Percentiles rank a stretch among this genome's conserved stretches.
Evolutionary conservation across 1,140 invertebrate species (phyloP).

Genomic region (Apis mellifera): DNA sequence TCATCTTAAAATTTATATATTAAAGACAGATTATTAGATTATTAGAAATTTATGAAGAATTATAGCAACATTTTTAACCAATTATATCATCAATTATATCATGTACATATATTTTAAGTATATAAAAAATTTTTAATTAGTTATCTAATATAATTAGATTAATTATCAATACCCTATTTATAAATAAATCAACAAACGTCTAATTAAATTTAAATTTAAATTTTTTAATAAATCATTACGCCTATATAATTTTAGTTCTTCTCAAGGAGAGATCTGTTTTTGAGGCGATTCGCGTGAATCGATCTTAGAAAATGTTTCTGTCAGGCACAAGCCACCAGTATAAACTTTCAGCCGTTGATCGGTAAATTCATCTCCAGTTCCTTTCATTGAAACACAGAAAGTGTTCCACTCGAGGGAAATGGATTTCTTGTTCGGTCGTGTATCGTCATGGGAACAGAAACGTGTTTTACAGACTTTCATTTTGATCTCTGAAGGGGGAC

Average conservation of each 20-base stretch:
- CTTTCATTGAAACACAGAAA: constrained; percentile 39
- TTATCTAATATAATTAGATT: too few species aligned
- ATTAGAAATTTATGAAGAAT: too few species aligned
- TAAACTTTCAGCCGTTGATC: constrained; percentile 43
- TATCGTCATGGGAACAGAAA: constrained; percentile 23
- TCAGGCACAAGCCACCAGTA: constrained; percentile 33
- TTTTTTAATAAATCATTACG: too few species aligned
- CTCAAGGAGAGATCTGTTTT: not conserved
- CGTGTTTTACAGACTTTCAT: constrained; percentile 36
- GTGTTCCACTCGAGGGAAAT: constrained; percentile 31
- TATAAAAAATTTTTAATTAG: too few species aligned
- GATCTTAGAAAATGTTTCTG: constrained; percentile 40
- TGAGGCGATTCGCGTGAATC: constrained; percentile 26
- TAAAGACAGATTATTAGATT: too few species aligned
- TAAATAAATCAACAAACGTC: too few species aligned
- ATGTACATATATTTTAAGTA: too few species aligned
- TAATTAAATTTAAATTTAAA: too few species aligned
- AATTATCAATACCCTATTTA: too few species aligned
- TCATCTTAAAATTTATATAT: too few species aligned
- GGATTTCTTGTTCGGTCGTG: constrained; percentile 25
- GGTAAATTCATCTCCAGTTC: constrained; percentile 41
- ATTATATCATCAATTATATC: too few species aligned
- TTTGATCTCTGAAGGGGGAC: constrained; percentile 20
- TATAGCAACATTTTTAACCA: too few species aligned
- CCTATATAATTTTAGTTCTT: not conserved